Base-by-base conservation (phyloP, 2,888 invertebrate genomes). In the Endomychus coccineus region DNA sequence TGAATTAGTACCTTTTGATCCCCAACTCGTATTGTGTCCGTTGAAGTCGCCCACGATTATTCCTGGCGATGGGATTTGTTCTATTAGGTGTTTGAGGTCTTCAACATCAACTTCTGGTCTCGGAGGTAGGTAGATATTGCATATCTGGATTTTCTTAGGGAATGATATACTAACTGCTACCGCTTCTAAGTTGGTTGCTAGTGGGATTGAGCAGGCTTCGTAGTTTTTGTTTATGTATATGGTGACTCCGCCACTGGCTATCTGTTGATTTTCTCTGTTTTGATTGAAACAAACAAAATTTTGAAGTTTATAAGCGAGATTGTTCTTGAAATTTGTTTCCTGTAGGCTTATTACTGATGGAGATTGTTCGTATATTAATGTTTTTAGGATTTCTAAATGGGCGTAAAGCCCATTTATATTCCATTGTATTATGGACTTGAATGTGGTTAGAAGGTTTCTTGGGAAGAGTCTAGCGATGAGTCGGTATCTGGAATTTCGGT, bases 251-350 rank as follows among this genome's bases (percentile, higher is more conserved):
- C 33, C 42, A 21, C 36, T 36, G 11, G 39, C 36, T 34, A 31
- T 22, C 4, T 14, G 3, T 15, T 7, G n/a, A 5, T 16, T 28
- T 2, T 10, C 24, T 14, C 27, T 27, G 7, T 31, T 23, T 10
- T 33, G 10, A 19, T 39, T 25, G 4, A 28, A 28, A 12, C 19
- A 29, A 10, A 34, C 12, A 16, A 25, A 40, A 21, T 33, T 36
- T 30, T 34, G 36, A n/a, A 43, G 30, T 2, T 27, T 14, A 15
- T 33, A 36, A 15, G 25, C 34, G 3, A 37, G 33, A 7, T 25
- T 19, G 3, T 29, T 32, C 17, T 25, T 30, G 17, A 43, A 40
- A 19, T 40, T 38, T n/a, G 40, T 43, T 37, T 37, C 43, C 27
- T 37, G 40, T 9, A 40, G 34, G 27, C 34, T 36, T 16, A 39